These are phyloP conservation scores for Gymnothorax javanicus DNA, from an alignment of 2,797 vertebrate genomes.

Conservation along the genomic window DNA sequence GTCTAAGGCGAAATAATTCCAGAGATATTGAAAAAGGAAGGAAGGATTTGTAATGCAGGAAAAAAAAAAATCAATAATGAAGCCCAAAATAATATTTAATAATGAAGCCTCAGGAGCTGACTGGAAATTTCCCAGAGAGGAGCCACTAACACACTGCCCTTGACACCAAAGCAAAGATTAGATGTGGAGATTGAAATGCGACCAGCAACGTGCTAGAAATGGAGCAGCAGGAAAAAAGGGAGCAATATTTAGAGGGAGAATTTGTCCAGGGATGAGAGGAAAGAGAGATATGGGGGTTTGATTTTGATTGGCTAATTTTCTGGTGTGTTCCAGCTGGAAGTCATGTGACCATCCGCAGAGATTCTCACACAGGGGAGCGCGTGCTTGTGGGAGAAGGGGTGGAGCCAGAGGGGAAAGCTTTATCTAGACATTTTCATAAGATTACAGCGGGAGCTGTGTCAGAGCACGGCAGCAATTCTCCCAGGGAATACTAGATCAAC, in stretches of 20 bases:
- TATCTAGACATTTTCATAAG: slow-evolving; percentile 18
- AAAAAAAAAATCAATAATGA: slow-evolving; percentile 2
- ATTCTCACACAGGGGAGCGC: slow-evolving; percentile 24
- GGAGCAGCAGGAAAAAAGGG: neutral
- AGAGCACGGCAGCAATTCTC: neutral
- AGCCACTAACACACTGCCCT: slow-evolving; percentile 26
- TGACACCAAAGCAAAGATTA: neutral
- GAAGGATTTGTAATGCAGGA: slow-evolving; percentile 6
- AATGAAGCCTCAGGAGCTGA: slow-evolving; percentile 20
- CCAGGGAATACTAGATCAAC: neutral
- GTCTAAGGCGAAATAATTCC: neutral
- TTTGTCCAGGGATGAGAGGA: slow-evolving; percentile 18
- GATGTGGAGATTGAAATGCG: neutral
- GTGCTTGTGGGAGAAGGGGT: slow-evolving; percentile 13
- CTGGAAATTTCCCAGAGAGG: slow-evolving; percentile 12
- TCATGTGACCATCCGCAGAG: slow-evolving; percentile 56
- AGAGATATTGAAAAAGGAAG: neutral
- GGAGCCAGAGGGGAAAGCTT: slow-evolving; percentile 12
- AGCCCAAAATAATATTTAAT: slow-evolving; percentile 13
- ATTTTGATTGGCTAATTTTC: slow-evolving; percentile 56
- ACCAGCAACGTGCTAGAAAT: neutral
- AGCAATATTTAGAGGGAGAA: neutral
- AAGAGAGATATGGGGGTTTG: slow-evolving; percentile 26
- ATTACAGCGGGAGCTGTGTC: neutral
- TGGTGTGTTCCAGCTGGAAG: slow-evolving; percentile 49